Evolutionary conservation across 2,797 vertebrate genomes (phyloP).

Genomic region (Megalops cyprinoides): DNA sequence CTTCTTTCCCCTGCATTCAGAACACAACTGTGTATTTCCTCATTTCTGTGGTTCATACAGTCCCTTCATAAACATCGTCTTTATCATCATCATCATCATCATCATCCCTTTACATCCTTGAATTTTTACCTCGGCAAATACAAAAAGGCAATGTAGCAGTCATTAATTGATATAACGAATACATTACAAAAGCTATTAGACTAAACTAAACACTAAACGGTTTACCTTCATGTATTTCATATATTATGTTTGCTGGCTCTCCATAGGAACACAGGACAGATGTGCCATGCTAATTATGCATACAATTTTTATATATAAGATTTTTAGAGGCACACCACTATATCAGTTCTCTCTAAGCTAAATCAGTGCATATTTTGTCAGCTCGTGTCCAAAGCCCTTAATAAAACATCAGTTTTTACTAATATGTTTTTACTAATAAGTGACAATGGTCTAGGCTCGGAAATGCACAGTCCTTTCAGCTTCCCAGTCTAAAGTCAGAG

Average conservation of each 20-base stretch:
- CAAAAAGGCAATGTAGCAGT: not conserved
- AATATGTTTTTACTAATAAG: not conserved
- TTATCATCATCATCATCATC: not conserved
- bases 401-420: not conserved
- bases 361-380: not conserved
- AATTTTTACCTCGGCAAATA: not conserved
- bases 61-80: not conserved
- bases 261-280: not conserved
- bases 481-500: not conserved
- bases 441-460: not conserved
- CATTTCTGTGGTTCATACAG: not conserved
- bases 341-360: not conserved
- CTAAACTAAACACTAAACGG: not conserved
- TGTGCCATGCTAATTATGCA: not conserved
- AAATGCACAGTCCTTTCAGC: not conserved
- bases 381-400: not conserved
- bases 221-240: not conserved
- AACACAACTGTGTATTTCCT: slow-evolving; percentile 12
- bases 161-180: not conserved
- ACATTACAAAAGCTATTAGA: not conserved
- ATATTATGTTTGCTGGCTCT: not conserved
- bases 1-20: not conserved
- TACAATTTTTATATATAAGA: too few species aligned
- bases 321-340: not conserved
- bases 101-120: not conserved